These are phyloP conservation scores for Chaetoderma sp. DNA, from an alignment of 2,888 invertebrate species.

Conservation along the genomic window DNA sequence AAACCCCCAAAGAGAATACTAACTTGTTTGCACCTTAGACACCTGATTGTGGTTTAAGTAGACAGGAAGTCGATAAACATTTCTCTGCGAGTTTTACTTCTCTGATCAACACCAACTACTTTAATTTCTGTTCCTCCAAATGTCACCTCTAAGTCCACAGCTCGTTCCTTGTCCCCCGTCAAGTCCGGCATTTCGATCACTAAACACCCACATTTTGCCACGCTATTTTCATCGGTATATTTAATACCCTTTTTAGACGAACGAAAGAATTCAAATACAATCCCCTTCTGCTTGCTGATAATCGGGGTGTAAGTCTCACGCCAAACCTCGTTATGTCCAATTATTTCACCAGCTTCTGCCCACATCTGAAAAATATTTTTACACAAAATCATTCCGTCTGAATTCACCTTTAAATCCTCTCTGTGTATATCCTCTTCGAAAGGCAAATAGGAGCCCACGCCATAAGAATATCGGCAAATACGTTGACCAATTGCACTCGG, in stretches of 20 bases:
- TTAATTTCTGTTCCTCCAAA: constrained; percentile 63
- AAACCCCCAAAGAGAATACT: too few species aligned
- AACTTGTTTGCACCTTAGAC: too few species aligned
- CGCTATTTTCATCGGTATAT: constrained; percentile 57
- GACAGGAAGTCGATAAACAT: constrained; percentile 60
- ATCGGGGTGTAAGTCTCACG: constrained; percentile 62
- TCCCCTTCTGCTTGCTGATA: constrained; percentile 60
- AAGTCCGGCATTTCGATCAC: constrained; percentile 62
- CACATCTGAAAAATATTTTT: constrained; percentile 58
- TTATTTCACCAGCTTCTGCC: constrained; percentile 60
- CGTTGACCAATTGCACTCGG: constrained; percentile 61
- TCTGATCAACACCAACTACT: constrained; percentile 60
- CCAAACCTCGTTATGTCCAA: constrained; percentile 62
- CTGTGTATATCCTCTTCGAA: constrained; percentile 57
- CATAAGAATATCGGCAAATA: constrained; percentile 61
- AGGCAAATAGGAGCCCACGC: constrained; percentile 59
- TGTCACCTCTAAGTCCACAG: constrained; percentile 61
- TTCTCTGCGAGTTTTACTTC: constrained; percentile 54
- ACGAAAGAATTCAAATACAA: constrained; percentile 62
- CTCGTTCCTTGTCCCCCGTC: constrained; percentile 57
- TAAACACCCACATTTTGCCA: constrained; percentile 60
- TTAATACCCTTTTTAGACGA: constrained; percentile 47
- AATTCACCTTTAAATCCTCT: constrained; percentile 48
- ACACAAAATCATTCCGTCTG: constrained; percentile 56
- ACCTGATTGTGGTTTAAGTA: too few species aligned